Evolutionary conservation across 2,888 invertebrate genomes (phyloP), one percentile per base, ranked within the genome.

Genomic region (Nemotelus pantherinus): DNA sequence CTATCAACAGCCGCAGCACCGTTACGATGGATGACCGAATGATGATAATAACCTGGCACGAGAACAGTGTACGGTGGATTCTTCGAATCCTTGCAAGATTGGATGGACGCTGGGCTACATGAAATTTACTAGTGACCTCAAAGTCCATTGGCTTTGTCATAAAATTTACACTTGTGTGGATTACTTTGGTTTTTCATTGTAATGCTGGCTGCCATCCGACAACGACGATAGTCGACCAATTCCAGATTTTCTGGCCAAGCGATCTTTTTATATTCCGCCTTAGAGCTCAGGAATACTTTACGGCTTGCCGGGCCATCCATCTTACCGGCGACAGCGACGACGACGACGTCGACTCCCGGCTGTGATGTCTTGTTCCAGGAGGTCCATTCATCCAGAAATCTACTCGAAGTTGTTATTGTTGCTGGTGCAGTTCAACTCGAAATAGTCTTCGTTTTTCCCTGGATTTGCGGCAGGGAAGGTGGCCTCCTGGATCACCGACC

Each of bases 251-350:
- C 25, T 25, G 25, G 25, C 25, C 25, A 25, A 25, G 25, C 2
- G n/a, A 39, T 65, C 65, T 65, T 65, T 65, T 65, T 65, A 65
- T 41, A 65, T 47, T 65, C 65, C n/a, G 45, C n/a, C 65, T 4
- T 47, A 9, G 6, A 4, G 47, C 2, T n/a, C 45, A 25, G 47
- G 65, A 65, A 45, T 25, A 25, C 44, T 65, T 65, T 65, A 65
- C 47, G 47, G n/a, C 25, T 25, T 25, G 25, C 25, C 25, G 25
- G 25, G 25, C 25, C 25, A 25, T 25, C 25, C 25, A 25, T 25
- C 25, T 25, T 25, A 25, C 25, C 25, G 25, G 1, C 25, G 25
- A 25, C 25, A 25, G 25, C 25, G 25, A 25, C 25, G 25, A 25
- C 25, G 25, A 25, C 25, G 25, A 25, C 25, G 25, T 25, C 25